phyloP scores from a whole-genome alignment of 2,113 vertebrate species.

The Larimichthys polyactis region DNA sequence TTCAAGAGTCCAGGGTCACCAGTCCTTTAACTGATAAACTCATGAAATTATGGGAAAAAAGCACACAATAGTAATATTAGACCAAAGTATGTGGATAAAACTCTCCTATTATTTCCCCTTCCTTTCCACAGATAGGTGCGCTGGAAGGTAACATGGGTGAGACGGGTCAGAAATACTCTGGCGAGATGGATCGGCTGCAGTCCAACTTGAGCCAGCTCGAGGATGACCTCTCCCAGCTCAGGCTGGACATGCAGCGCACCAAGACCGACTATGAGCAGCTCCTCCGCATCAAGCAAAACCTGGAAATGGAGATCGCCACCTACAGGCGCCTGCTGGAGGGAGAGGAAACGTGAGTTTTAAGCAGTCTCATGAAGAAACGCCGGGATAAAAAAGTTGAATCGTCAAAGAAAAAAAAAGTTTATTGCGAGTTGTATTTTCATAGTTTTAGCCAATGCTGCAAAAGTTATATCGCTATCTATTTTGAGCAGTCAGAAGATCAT shows the following conservation, averaged over 20 bases:
- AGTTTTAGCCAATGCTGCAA: not conserved
- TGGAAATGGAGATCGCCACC: slow-evolving; percentile 88
- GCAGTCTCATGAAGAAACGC: not conserved
- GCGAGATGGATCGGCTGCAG: slow-evolving; percentile 84
- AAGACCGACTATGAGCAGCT: slow-evolving; percentile 87
- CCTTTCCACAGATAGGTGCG: slow-evolving; percentile 71
- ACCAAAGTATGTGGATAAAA: not conserved
- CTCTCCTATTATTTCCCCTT: not conserved
- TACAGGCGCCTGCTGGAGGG: slow-evolving; percentile 87
- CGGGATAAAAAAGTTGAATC: not conserved
- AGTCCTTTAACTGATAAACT: not conserved
- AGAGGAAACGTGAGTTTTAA: slow-evolving; percentile 80
- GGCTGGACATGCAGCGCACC: slow-evolving; percentile 86
- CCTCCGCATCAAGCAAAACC: slow-evolving; percentile 86
- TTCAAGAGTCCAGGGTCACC: too few relatives aligned
- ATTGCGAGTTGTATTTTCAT: not conserved
- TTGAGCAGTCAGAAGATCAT: too few relatives aligned
- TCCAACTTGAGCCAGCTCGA: slow-evolving; percentile 80
- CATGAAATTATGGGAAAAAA: not conserved
- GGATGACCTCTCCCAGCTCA: slow-evolving; percentile 83
- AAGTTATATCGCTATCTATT: too few relatives aligned
- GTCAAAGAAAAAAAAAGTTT: not conserved
- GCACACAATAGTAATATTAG: not conserved
- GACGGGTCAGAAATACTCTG: slow-evolving; percentile 78
- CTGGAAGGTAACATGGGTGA: slow-evolving; percentile 84